Evolutionary conservation across 2,888 invertebrate species (phyloP).

Genomic region (Camptogramma bilineatum): DNA sequence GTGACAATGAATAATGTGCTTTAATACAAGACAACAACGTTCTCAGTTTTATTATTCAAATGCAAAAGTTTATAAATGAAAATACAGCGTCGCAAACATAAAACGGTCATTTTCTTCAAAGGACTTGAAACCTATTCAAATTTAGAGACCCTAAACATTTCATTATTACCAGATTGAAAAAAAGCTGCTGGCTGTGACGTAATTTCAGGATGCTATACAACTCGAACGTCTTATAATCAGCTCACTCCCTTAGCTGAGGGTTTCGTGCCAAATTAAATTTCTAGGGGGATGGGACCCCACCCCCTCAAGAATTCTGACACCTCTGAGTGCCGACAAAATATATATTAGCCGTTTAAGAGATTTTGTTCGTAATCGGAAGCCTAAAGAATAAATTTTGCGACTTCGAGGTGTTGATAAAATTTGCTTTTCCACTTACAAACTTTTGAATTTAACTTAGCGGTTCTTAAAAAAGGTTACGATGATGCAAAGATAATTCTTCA

Average conservation of each 20-base stretch:
- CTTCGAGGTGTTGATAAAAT: constrained; percentile 15
- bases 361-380: constrained; percentile 38
- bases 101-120: constrained; percentile 22
- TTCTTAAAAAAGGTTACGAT: not conserved
- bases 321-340: constrained; percentile 43
- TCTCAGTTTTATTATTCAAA: not conserved
- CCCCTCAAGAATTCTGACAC: constrained; percentile 38
- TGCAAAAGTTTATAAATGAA: constrained; percentile 2
- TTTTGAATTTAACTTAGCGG: not conserved
- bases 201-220: constrained; percentile 33
- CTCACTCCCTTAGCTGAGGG: constrained; percentile 33
- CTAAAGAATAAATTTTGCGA: constrained; percentile 27
- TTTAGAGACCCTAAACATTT: constrained; percentile 28
- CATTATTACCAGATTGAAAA: constrained; percentile 33
- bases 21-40: not conserved
- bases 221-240: constrained; percentile 39
- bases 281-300: constrained; percentile 15
- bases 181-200: constrained; percentile 30
- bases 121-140: constrained; percentile 22
- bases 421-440: constrained; percentile 1
- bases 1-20: constrained; percentile 12
- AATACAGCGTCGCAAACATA: constrained; percentile 10
- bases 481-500: not conserved
- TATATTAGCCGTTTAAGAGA: constrained; percentile 45
- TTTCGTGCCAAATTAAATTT: constrained; percentile 43